Evolutionary conservation across 2,113 vertebrate genomes (phyloP).

Genomic region (Misgurnus anguillicaudatus): DNA sequence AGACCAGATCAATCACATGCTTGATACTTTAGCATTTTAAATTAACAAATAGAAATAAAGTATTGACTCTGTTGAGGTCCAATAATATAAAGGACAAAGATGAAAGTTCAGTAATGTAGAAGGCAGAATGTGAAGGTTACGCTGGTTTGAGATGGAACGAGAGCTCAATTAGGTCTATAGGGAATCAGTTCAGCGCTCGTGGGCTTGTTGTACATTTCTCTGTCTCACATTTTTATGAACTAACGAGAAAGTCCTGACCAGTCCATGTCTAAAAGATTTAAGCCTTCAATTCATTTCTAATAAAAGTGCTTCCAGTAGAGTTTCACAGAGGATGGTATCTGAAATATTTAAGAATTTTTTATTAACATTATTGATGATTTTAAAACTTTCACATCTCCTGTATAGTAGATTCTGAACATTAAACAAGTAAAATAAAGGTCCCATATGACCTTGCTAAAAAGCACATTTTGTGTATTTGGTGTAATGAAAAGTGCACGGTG

Average conservation of each 20-base stretch:
- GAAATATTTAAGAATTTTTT: no score
- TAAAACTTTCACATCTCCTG: no score
- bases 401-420: neutral
- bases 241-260: constrained; percentile 16
- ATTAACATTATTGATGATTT: no score
- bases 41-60: neutral
- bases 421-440: neutral
- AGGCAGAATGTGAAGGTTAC: neutral
- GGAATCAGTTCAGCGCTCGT: neutral
- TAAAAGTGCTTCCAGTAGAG: neutral
- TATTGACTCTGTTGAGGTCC: neutral
- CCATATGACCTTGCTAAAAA: no score
- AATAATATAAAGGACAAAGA: neutral
- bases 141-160: neutral
- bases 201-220: neutral
- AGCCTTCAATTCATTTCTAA: neutral
- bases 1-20: no score
- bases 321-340: neutral
- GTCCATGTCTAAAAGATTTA: neutral
- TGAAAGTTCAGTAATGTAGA: neutral
- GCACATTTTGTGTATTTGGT: no score
- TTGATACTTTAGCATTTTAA: no score
- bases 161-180: constrained; percentile 17
- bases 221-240: neutral
- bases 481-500: no score